Conservation (phyloP, 2,888 invertebrate genomes). For the Lasius platythorax region DNA sequence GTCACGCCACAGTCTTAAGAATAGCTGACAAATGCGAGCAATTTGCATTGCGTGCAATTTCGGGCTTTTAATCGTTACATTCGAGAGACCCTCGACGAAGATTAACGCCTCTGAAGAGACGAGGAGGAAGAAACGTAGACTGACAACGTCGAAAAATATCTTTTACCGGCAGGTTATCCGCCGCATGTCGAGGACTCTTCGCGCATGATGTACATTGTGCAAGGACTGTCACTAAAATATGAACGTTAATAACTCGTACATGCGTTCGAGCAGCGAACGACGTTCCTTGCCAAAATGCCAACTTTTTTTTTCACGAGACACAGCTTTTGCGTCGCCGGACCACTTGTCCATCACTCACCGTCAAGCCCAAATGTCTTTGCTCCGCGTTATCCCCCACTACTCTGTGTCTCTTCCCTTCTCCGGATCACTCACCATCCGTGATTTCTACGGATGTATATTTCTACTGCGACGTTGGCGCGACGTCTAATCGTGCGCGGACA, state of each 20-base stretch:
- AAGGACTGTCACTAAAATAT: slow-evolving; percentile 54
- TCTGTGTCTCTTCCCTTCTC: slow-evolving; percentile 22
- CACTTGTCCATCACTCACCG: slow-evolving; percentile 83
- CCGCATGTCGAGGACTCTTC: slow-evolving; percentile 19
- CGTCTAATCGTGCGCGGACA: slow-evolving; percentile 44
- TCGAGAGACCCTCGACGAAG: slow-evolving; percentile 18
- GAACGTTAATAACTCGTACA: slow-evolving; percentile 60
- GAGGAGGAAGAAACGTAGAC: slow-evolving; percentile 9
- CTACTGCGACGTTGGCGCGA: slow-evolving; percentile 59
- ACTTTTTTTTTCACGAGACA: slow-evolving; percentile 57
- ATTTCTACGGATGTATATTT: slow-evolving; percentile 4
- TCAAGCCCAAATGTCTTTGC: slow-evolving; percentile 78
- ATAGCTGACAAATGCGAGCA: neutral
- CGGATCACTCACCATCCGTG: slow-evolving; percentile 33
- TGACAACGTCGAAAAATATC: slow-evolving; percentile 56
- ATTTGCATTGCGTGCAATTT: neutral
- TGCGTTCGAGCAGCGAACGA: slow-evolving; percentile 46
- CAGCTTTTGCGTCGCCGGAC: slow-evolving; percentile 70
- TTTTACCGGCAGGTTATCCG: slow-evolving; percentile 40
- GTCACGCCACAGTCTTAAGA: neutral
- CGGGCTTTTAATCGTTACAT: slow-evolving; percentile 37
- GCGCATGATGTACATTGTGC: slow-evolving; percentile 30
- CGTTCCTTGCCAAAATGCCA: slow-evolving; percentile 61
- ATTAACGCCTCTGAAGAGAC: slow-evolving; percentile 35
- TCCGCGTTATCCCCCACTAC: slow-evolving; percentile 72